A percentile compares a stretch with the other conserved stretches of the same genome.
Evolutionary conservation across 2,797 vertebrate genomes (phyloP).

Genomic region (Sebastes melanostomus): DNA sequence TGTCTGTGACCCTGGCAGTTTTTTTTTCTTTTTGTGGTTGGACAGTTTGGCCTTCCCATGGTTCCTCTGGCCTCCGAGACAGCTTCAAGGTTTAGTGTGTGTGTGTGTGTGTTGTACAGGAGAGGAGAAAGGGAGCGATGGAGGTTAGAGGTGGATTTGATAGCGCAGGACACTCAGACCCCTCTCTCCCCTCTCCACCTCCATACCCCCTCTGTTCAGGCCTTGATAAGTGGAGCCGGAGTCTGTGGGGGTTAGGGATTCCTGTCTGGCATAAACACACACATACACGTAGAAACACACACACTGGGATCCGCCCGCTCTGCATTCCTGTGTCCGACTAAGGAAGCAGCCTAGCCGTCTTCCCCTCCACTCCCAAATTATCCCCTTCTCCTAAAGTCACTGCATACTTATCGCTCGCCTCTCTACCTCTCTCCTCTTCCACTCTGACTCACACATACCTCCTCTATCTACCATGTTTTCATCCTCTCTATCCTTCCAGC

Average conservation of each 20-base stretch:
- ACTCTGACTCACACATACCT: constrained; percentile 53
- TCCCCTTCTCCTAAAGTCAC: constrained; percentile 75
- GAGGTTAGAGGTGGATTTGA: constrained; percentile 67
- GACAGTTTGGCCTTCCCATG: constrained; percentile 70
- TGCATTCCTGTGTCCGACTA: constrained; percentile 83
- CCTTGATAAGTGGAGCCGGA: constrained; percentile 83
- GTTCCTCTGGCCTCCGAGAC: constrained; percentile 65
- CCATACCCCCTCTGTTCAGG: constrained; percentile 61
- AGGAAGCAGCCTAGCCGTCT: constrained; percentile 80
- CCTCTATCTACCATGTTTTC: constrained; percentile 20
- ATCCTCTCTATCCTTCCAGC: constrained; percentile 17
- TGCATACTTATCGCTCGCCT: constrained; percentile 71
- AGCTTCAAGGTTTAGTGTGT: constrained; percentile 67
- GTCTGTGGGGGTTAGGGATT: constrained; percentile 84
- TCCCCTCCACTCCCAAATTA: constrained; percentile 81
- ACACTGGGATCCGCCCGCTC: constrained; percentile 78
- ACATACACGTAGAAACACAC: constrained; percentile 55
- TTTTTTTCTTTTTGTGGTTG: constrained; percentile 49
- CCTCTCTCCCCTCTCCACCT: constrained; percentile 28
- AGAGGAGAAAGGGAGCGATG: constrained; percentile 44
- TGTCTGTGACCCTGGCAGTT: constrained; percentile 63
- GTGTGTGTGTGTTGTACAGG: constrained; percentile 4
- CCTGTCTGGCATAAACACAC: constrained; percentile 80
- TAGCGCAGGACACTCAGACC: constrained; percentile 66
- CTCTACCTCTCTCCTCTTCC: constrained; percentile 55